Percentiles rank a stretch among this genome's conserved stretches.
Conservation (phyloP, 1,140 invertebrate species). For the Chrysomallon squamiferum region DNA sequence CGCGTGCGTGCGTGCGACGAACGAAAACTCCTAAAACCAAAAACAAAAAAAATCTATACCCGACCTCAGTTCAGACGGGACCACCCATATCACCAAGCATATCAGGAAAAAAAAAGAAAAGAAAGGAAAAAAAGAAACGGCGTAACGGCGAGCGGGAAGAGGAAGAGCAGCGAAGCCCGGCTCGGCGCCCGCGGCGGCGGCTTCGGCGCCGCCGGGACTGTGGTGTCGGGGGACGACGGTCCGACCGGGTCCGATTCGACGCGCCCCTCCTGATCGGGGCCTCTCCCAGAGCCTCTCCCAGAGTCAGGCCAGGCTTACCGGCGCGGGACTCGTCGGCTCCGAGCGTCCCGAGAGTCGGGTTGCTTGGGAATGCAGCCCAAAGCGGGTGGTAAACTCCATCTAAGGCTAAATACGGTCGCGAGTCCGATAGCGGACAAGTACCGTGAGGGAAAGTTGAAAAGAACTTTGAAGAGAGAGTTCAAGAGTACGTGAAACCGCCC, state of each 20-base stretch:
- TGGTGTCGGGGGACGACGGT: conserved; percentile 69
- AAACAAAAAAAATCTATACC: conserved; percentile 1
- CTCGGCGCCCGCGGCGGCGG: conserved; percentile 71
- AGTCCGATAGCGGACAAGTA: conserved; percentile 86
- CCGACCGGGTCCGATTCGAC: conserved; percentile 39
- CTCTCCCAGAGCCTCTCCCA: too few relatives aligned
- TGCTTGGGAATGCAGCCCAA: conserved; percentile 86
- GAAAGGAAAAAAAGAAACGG: conserved; percentile 88
- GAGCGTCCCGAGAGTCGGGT: conserved; percentile 77
- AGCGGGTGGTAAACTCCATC: conserved; percentile 84
- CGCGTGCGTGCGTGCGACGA: too few relatives aligned
- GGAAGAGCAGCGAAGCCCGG: too few relatives aligned
- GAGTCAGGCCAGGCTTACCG: conserved; percentile 75
- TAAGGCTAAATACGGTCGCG: conserved; percentile 84
- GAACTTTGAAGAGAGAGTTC: conserved; percentile 84
- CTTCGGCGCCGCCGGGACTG: conserved; percentile 67
- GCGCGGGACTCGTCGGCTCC: conserved; percentile 63
- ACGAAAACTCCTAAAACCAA: too few relatives aligned
- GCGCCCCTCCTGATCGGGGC: conserved; percentile 73
- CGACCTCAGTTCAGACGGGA: conserved; percentile 76
- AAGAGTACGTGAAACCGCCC: conserved; percentile 83
- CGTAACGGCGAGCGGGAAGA: conserved; percentile 86
- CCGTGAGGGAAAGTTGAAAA: conserved; percentile 91
- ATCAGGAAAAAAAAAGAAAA: too few relatives aligned
- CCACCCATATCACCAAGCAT: conserved; percentile 87